Evolutionary conservation across 1,140 invertebrate genomes (phyloP).

Genomic region (Tyrophagus putrescentiae): DNA sequence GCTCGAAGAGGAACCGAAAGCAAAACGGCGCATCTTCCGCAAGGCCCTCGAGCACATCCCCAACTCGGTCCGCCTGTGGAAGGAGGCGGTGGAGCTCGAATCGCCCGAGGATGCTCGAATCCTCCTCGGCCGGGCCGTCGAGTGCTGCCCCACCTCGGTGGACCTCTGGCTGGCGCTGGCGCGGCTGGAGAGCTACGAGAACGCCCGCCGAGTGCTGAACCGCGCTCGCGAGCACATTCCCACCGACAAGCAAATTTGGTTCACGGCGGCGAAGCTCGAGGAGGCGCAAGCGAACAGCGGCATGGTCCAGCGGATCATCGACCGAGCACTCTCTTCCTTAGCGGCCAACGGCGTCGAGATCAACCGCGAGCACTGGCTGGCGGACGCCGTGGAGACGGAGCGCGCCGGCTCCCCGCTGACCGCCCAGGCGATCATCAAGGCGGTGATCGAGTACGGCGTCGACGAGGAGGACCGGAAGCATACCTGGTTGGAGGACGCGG

Average conservation of each 20-base stretch:
- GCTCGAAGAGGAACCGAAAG: constrained; percentile 83
- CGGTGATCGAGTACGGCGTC: constrained; percentile 79
- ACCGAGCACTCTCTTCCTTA: constrained; percentile 79
- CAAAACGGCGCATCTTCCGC: constrained; percentile 80
- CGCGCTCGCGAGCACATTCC: constrained; percentile 98
- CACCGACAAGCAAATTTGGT: constrained; percentile 95
- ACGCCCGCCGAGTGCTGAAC: constrained; percentile 92
- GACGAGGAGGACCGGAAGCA: constrained; percentile 96
- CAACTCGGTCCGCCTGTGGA: constrained; percentile 96
- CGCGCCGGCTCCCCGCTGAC: constrained; percentile 81
- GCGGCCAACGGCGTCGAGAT: constrained; percentile 94
- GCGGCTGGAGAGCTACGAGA: constrained; percentile 88
- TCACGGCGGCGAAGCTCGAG: constrained; percentile 91
- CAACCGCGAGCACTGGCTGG: constrained; percentile 95
- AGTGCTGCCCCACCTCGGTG: constrained; percentile 90
- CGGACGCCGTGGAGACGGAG: constrained; percentile 94
- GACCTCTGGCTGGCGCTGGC: constrained; percentile 97
- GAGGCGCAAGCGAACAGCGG: constrained; percentile 87
- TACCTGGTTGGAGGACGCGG: constrained; percentile 98
- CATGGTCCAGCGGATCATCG: constrained; percentile 86
- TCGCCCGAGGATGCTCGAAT: constrained; percentile 95
- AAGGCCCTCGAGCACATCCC: constrained; percentile 91
- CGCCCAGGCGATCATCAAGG: constrained; percentile 82
- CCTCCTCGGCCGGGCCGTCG: constrained; percentile 84
- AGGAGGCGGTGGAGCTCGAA: constrained; percentile 91